Evolutionary conservation across 2,797 vertebrate species (phyloP), one percentile per base, ranked within the genome.

Genomic region (Choloepus didactylus): DNA sequence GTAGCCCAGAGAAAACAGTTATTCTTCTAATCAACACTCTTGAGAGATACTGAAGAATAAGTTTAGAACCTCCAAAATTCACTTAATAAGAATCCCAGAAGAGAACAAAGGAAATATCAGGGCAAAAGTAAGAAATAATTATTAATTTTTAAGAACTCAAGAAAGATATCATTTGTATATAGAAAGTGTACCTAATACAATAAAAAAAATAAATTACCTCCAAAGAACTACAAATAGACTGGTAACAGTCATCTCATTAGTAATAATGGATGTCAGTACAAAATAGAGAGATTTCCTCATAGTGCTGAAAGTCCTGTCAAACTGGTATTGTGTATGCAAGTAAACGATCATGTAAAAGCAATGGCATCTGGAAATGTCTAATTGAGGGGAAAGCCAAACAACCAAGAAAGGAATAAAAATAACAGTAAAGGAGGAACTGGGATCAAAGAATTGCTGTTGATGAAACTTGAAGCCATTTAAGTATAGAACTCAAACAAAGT

Each of bases 241-340:
- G 27, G 64, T 2, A 8, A 35, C 49, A 80, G 9, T 76, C 19
- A n/a, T 75, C 67, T 38, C 49, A 21, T 10, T 15, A 46, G 19
- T 41, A 41, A 31, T 23, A 75, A 21, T 2, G 54, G 66, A 18
- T 38, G 15, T n/a, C 29, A 27, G 44, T 14, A 35, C 4, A 49
- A 49, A 38, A 79, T 9, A 0, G 12, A 21, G 27, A 21, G 49
- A n/a, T 1, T 6, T 25, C 16, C 1, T 35, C 62, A 19, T 0
- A 3, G 21, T 11, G 3, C 3, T 16, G 77, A 46, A 11, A 51
- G 64, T 66, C 15, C 9, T 3, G 19, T 14, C 23, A 0, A 1
- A n/a, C 15, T 0, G 0, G 25, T 51, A 0, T 6, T 1, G 11
- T 9, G 8, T 18, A 1, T 14, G 14, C 46, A 9, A 2, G 41